Evolutionary conservation across 2,113 vertebrate genomes (phyloP).

Genomic region (Rissa tridactyla): DNA sequence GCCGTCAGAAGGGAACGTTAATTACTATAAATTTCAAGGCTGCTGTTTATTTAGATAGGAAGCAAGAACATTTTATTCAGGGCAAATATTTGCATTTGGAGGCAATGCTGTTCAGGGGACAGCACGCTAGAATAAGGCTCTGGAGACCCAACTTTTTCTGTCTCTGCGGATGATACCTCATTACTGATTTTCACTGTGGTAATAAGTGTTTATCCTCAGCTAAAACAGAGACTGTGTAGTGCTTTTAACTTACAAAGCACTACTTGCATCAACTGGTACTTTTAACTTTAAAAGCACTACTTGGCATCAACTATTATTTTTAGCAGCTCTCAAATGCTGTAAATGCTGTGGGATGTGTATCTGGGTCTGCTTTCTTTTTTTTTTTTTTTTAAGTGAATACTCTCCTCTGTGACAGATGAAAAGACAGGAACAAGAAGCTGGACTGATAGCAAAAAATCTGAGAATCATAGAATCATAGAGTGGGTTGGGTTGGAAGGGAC

Average conservation of each 20-base stretch:
- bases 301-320: background rate
- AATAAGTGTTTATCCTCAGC: background rate
- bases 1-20: background rate
- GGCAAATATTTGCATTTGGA: background rate
- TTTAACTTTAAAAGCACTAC: background rate
- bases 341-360: background rate
- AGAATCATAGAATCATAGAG: no score
- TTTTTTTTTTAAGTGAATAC: background rate
- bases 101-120: background rate
- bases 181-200: background rate
- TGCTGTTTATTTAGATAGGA: background rate
- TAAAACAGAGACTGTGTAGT: background rate
- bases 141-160: background rate
- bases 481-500: no score
- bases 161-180: background rate
- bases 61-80: background rate
- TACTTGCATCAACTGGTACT: background rate
- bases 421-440: background rate
- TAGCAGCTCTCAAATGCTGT: background rate
- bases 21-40: background rate
- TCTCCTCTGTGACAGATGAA: background rate
- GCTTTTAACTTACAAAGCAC: background rate
- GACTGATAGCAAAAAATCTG: background rate
- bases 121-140: background rate
- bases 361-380: background rate